phyloP scores from a whole-genome alignment of 2,888 invertebrate genomes.

The Epiblema foenella region DNA sequence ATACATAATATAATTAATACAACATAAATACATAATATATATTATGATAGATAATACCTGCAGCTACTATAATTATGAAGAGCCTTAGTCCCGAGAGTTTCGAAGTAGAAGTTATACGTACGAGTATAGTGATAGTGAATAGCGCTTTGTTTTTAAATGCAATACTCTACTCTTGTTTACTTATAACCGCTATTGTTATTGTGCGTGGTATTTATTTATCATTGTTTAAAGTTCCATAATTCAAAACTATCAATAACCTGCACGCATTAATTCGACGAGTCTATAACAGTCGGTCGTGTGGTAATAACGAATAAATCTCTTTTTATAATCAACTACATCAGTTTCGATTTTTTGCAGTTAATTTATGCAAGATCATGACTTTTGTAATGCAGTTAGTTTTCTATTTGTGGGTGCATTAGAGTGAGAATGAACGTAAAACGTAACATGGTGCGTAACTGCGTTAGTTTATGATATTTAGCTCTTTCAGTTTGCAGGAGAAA shows the following conservation, averaged over 20 bases:
- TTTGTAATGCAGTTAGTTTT: slow-evolving; percentile 39
- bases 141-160: neutral
- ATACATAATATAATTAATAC: no score
- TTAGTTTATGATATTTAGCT: slow-evolving; percentile 7
- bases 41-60: no score
- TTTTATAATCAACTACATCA: slow-evolving; percentile 7
- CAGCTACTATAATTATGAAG: no score
- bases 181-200: neutral
- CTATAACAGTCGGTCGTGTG: neutral
- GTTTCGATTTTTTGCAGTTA: slow-evolving; percentile 28
- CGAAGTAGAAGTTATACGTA: no score
- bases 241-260: neutral
- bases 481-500: slow-evolving; percentile 19
- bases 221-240: slow-evolving; percentile 1
- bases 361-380: slow-evolving; percentile 38
- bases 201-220: neutral
- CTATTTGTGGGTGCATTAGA: slow-evolving; percentile 40
- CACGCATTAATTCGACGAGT: neutral
- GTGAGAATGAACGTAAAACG: slow-evolving; percentile 33
- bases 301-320: slow-evolving; percentile 1
- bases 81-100: no score
- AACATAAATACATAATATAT: no score
- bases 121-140: no score
- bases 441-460: slow-evolving; percentile 23
- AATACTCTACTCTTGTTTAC: neutral